Evolutionary conservation across 2,113 vertebrate species (phyloP), one percentile per base, ranked within the genome.

Genomic region (Microcebus tavaratra): DNA sequence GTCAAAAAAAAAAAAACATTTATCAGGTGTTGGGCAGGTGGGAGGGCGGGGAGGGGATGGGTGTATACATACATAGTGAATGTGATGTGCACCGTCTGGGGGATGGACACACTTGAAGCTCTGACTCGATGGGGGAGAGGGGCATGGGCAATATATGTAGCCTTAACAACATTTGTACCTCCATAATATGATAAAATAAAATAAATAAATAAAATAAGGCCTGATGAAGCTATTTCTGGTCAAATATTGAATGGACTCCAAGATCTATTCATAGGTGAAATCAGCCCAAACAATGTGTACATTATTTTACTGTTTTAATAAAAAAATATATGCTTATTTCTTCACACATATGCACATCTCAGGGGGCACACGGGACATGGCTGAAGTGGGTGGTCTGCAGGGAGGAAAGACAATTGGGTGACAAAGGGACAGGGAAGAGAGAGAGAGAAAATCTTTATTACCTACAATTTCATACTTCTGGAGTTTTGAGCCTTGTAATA

Each of bases 381-480:
- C 21, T 10, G 13, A 34, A 27, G 6, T 20, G 14, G 25, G 13
- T 29, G 11, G 1, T 25, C 45, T 21, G 1, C 25, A 36, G n/a
- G 15, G 17, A 48, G 20, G 21, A 48, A 6, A 27, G 23, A 21
- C 1, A 13, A 2, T 8, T 70, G 20, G 23, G 63, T 34, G 34
- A 0, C 4, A 8, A 61, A 39, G 9, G 8, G 13, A 8, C 0
- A 8, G 23, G 5, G 0, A 48, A 14, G 21, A 17, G 55, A 36
- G 12, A 48, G 5, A 48, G 5, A 14, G 45, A 59, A 8, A 53
- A 29, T 7, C 39, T 34, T n/a, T 14, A 11, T 36, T 18, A 4
- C 23, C 9, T 18, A 27, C 3, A 39, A 23, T 21, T 48, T 48
- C 6, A 3, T 61, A 2, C 27, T 86, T 48, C 55, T 7, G 55